Conservation (phyloP, 2,113 vertebrate species). For the Centropus unirufus region DNA sequence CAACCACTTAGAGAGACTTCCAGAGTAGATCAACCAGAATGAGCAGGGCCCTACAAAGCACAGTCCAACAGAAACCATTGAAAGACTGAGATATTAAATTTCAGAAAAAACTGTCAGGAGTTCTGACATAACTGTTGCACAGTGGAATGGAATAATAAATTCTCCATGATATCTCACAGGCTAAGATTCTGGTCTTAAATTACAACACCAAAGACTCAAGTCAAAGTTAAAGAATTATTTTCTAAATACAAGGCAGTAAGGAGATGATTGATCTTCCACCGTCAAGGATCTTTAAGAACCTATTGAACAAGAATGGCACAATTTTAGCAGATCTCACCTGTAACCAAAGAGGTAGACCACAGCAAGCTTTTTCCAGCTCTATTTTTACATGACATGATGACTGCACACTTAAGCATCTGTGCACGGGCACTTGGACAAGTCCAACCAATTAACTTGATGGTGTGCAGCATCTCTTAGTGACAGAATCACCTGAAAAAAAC, state of each 20-base stretch:
- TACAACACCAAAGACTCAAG: background rate
- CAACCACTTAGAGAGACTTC: background rate
- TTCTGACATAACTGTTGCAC: constrained; percentile 6
- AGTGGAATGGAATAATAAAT: constrained; percentile 48
- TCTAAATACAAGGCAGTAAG: constrained; percentile 18
- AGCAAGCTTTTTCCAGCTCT: constrained; percentile 13
- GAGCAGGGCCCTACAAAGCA: constrained; percentile 1
- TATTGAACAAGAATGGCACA: background rate
- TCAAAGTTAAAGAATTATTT: constrained; percentile 35
- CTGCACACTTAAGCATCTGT: constrained; percentile 13
- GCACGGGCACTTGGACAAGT: constrained; percentile 31
- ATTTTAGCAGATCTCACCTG: background rate
- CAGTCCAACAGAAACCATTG: constrained; percentile 4
- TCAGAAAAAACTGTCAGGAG: constrained; percentile 33
- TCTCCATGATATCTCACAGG: constrained; percentile 1
- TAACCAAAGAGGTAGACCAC: constrained; percentile 12
- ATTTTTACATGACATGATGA: constrained; percentile 24
- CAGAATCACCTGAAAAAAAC: constrained; percentile 48
- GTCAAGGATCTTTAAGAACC: constrained; percentile 5
- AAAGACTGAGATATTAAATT: constrained; percentile 36
- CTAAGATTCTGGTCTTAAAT: constrained; percentile 28
- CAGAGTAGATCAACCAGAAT: background rate
- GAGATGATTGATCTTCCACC: background rate
- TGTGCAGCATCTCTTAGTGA: constrained; percentile 24
- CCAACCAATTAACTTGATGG: constrained; percentile 61